Percentiles rank a stretch among this genome's conserved stretches.
phyloP scores from a whole-genome alignment of 2,113 vertebrate species.

The Urocynchramus pylzowi region DNA sequence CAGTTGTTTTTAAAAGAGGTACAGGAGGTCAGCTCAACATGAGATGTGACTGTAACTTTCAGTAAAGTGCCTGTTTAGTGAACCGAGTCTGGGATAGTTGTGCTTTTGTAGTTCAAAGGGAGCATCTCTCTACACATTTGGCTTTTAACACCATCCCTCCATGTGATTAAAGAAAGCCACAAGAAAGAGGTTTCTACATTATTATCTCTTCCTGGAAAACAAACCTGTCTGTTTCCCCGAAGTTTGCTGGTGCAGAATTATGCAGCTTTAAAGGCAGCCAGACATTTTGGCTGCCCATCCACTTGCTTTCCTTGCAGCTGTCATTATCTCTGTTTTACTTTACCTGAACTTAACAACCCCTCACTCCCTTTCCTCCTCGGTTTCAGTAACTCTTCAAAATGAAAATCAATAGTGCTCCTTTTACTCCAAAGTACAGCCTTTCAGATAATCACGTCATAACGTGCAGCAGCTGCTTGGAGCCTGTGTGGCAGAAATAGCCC shows the following conservation, averaged over 20 bases:
- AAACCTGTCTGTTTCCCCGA: conserved; percentile 77
- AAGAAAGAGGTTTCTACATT: conserved; percentile 79
- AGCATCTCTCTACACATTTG: neutral
- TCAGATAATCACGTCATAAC: neutral
- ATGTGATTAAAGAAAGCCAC: conserved; percentile 78
- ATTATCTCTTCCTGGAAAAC: conserved; percentile 83
- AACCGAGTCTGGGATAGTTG: neutral
- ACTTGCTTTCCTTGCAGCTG: conserved; percentile 20
- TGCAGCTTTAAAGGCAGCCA: conserved; percentile 35
- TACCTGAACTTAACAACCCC: conserved; percentile 59
- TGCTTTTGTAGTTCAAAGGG: conserved; percentile 33
- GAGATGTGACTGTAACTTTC: conserved; percentile 10
- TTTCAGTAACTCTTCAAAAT: conserved; percentile 41
- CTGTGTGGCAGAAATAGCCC: neutral
- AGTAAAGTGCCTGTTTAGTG: neutral
- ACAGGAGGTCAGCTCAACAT: neutral
- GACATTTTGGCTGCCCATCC: conserved; percentile 54
- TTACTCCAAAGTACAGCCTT: neutral
- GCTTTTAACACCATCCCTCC: conserved; percentile 63
- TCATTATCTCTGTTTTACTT: conserved; percentile 59
- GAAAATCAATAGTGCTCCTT: neutral
- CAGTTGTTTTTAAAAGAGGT: neutral
- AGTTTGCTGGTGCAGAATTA: conserved; percentile 71
- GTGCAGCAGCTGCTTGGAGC: neutral
- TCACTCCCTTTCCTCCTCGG: neutral